Evolutionary conservation across 2,888 invertebrate genomes (phyloP).

Genomic region (Arctia plantaginis): DNA sequence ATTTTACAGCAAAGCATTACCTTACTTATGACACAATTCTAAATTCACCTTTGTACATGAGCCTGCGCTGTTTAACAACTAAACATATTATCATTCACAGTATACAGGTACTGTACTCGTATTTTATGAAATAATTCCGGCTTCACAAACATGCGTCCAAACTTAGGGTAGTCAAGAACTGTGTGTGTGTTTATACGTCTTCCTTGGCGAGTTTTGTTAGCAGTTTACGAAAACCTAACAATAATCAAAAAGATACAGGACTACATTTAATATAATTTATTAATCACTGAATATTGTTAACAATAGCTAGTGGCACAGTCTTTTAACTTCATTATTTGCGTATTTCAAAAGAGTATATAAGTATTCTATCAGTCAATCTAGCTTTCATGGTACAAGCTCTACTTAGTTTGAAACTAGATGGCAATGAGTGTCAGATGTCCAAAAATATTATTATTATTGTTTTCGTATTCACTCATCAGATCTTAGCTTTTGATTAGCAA

Average conservation of each 20-base stretch:
- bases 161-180: background rate
- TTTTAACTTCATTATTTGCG: no score
- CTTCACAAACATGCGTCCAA: conserved; percentile 27
- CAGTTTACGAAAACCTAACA: background rate
- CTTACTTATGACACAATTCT: conserved; percentile 11
- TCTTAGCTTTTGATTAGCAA: no score
- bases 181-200: conserved; percentile 13
- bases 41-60: conserved; percentile 13
- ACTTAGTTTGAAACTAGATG: no score
- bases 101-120: conserved; percentile 32
- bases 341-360: no score
- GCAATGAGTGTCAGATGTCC: no score
- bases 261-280: no score
- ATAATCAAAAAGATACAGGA: background rate
- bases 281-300: no score
- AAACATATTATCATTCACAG: conserved; percentile 23
- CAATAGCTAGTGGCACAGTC: no score
- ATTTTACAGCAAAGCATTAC: background rate
- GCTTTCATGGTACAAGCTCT: no score
- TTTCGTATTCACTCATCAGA: no score
- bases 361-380: no score
- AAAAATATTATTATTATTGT: no score
- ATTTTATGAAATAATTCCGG: conserved; percentile 35
- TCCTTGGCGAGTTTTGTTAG: background rate
- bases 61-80: conserved; percentile 4